Percentiles rank a stretch among this genome's conserved stretches.
Evolutionary conservation across 2,797 vertebrate species (phyloP).

Genomic region (Macroramphosus scolopax): DNA sequence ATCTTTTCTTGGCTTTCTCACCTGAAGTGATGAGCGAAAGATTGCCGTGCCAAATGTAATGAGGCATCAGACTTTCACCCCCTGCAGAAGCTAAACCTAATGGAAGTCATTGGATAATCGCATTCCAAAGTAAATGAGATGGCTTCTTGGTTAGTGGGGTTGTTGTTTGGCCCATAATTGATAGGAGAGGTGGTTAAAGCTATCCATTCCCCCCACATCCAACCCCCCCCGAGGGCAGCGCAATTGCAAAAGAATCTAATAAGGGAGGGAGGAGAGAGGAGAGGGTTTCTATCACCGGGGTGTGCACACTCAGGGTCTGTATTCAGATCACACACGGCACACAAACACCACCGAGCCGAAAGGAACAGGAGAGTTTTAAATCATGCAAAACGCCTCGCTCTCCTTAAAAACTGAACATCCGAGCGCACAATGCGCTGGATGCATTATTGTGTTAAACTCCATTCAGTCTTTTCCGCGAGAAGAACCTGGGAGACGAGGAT

Average conservation of each 20-base stretch:
- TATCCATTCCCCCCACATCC: constrained; percentile 15
- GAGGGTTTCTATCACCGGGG: constrained; percentile 38
- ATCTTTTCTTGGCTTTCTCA: constrained; percentile 48
- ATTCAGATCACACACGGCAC: constrained; percentile 43
- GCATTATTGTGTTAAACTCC: constrained; percentile 48
- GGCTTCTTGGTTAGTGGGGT: constrained; percentile 67
- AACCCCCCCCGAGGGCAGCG: constrained; percentile 32
- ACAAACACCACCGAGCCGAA: constrained; percentile 16
- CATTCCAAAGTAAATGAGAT: constrained; percentile 73
- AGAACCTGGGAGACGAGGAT: constrained; percentile 46
- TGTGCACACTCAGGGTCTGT: constrained; percentile 32
- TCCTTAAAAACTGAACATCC: not conserved
- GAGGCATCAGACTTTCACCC: constrained; percentile 70
- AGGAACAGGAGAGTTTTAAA: too few relatives aligned
- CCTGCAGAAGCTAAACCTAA: constrained; percentile 66
- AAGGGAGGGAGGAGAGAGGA: constrained; percentile 37
- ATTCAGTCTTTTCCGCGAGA: constrained; percentile 43
- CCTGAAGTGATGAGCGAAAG: constrained; percentile 64
- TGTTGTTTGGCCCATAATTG: constrained; percentile 74
- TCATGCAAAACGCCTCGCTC: too few relatives aligned
- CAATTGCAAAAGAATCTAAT: constrained; percentile 73
- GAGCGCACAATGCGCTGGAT: not conserved
- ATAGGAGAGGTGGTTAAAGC: constrained; percentile 76
- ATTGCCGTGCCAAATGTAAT: constrained; percentile 74
- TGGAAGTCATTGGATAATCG: constrained; percentile 71